Conservation (phyloP, 2,113 vertebrate species). For the Penelope pileata region DNA sequence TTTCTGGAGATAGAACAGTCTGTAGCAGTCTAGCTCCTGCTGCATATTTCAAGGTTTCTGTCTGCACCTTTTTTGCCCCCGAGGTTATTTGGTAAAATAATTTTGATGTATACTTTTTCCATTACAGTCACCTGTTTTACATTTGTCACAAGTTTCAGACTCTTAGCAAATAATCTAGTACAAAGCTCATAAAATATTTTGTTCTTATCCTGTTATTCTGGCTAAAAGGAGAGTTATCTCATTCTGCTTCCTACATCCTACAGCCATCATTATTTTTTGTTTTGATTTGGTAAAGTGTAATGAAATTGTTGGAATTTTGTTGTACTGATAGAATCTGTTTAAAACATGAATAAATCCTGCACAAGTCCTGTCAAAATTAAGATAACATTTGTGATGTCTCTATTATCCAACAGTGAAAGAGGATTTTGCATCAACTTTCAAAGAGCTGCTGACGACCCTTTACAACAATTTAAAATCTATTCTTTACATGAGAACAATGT, state of each 20-base stretch:
- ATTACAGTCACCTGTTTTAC: neutral
- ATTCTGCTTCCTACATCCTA: neutral
- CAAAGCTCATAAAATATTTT: neutral
- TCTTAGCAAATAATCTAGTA: neutral
- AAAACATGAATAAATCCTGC: neutral
- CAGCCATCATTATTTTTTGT: neutral
- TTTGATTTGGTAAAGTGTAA: neutral
- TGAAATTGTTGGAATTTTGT: neutral
- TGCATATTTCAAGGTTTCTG: neutral
- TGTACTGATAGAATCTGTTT: neutral
- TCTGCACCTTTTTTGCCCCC: neutral
- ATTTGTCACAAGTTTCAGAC: neutral
- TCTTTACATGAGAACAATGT: neutral
- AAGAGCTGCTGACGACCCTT: neutral
- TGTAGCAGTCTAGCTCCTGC: neutral
- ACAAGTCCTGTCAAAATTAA: neutral
- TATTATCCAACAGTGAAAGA: neutral
- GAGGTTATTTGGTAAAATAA: neutral
- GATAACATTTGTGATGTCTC: neutral
- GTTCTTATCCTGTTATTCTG: neutral
- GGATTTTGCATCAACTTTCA: neutral
- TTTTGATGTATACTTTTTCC: neutral
- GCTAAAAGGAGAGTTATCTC: neutral
- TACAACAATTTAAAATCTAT: neutral
- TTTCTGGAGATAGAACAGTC: neutral